phyloP scores from a whole-genome alignment of 1,140 invertebrate genomes.

The Contarinia nasturtii region DNA sequence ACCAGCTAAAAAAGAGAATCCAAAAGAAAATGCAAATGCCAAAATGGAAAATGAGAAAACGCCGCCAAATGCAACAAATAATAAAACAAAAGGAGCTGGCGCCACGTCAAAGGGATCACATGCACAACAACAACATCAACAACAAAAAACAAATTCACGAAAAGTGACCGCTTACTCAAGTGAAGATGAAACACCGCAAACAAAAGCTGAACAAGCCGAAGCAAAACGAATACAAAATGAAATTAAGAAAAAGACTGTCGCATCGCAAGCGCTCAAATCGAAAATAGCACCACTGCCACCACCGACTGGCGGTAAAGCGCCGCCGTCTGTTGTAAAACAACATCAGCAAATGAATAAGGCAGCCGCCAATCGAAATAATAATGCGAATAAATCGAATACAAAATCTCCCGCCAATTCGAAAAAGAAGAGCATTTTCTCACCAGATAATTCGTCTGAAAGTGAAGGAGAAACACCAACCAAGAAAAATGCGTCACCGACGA shows the following conservation, averaged over 20 bases:
- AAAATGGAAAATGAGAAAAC: conserved; percentile 17
- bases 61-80: conserved; percentile 13
- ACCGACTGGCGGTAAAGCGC: conserved; percentile 17
- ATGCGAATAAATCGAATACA: conserved; percentile 13
- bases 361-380: conserved; percentile 6
- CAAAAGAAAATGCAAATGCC: conserved; percentile 23
- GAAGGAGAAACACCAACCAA: conserved; percentile 16
- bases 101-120: no score
- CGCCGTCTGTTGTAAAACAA: conserved; percentile 13
- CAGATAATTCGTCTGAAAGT: conserved; percentile 53
- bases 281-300: conserved; percentile 22
- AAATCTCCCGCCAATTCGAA: conserved; percentile 29
- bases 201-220: conserved; percentile 23
- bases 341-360: conserved; percentile 8
- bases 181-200: conserved; percentile 17
- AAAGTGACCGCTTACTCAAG: conserved; percentile 13
- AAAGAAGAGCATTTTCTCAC: conserved; percentile 66
- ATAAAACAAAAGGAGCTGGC: background rate
- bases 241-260: conserved; percentile 11
- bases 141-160: conserved; percentile 18
- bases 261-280: conserved; percentile 21
- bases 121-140: no score
- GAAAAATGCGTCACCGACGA: conserved; percentile 11
- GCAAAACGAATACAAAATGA: conserved; percentile 24
- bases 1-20: conserved; percentile 29